Evolutionary conservation across 2,888 invertebrate species (phyloP), one percentile per base, ranked within the genome.

Genomic region (Danaus chrysippus): DNA sequence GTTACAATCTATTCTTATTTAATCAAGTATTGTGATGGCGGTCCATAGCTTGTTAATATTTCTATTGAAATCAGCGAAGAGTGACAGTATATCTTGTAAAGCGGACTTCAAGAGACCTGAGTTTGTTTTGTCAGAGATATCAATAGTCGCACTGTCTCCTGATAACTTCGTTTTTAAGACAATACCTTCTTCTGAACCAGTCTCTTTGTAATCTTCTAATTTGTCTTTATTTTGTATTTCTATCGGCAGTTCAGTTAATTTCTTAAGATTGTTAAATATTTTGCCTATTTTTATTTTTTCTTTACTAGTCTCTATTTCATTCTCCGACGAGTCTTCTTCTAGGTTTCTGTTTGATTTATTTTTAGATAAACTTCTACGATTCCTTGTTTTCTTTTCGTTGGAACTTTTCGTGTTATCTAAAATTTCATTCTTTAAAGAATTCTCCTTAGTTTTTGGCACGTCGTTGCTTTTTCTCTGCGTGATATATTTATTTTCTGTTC

Each of bases 41-140:
- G 79, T 78, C 82, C 87, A 86, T 69, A 86, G 73, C 59, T 72
- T 83, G 61, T 82, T 84, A 43, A 91, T 73, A 63, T 89, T 87
- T 13, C 77, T 78, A 64, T 85, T 87, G 5, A 91, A 73, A 65
- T 88, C 86, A 23, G 78, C 74, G 55, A 91, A 69, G 6, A 87
- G 73, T 13, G 73, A 72, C 6, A 84, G 66, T 42, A 86, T 68
- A 53, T 80, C 85, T 10, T 79, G 76, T 23, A 89, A 73, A 0
- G 86, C 84, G 1, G 76, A 72, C 68, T 81, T 83, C 2, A 90
- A 68, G 12, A 87, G 66, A 0, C 84, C 84, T 43, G 69, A 67
- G 57, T 75, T 72, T 0, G 77, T 69, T 58, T 82, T 82, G 54
- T 81, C 80, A 67, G 71, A 68, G 57, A 80, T 65, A 54, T 75